Evolutionary conservation across 2,797 vertebrate genomes (phyloP), one percentile per base, ranked within the genome.

Genomic region (Manis crassicaudata): DNA sequence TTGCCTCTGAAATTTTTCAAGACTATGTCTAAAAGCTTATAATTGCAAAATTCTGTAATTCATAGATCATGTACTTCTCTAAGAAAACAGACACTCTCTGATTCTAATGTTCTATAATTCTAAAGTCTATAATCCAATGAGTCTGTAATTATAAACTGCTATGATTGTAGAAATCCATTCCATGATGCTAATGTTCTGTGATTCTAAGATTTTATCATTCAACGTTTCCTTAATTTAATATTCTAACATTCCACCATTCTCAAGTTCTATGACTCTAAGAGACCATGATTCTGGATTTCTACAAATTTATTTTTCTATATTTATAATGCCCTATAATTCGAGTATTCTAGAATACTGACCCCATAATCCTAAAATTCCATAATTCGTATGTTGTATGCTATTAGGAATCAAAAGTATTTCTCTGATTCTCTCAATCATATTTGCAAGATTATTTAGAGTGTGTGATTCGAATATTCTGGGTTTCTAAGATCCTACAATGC

Each of bases 1-100:
- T 75, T 63, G 75, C 68, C 77, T 77, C 79, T 91, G 60, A 94
- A 86, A 89, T 89, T 93, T 81, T 52, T 89, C 89, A 86, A 94
- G 83, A 83, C 65, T 72, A 29, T 29, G 18, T 83, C 85, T 88
- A 79, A 97, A 96, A 96, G 86, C 88, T 79, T 94, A 3, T 96
- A 87, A 87, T 92, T 87, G 76, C 72, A 73, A 89, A 97, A 96
- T 93, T 95, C 95, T 97, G 7, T 95, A 62, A 88, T 92, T 89
- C 32, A 4, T 86, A 85, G 43, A 91, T 82, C 65, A 75, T 82
- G 37, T 89, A 72, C 35, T 82, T 97, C 83, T 92, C 89, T 96
- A 76, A 87, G 58, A 96, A 94, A 95, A 92, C 84, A 92, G 68
- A 94, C 50, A 70, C 46, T 73, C 37, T 88, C 77, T 79, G 79